Evolutionary conservation across 2,113 vertebrate genomes (phyloP).

Genomic region (Arvicanthis niloticus): DNA sequence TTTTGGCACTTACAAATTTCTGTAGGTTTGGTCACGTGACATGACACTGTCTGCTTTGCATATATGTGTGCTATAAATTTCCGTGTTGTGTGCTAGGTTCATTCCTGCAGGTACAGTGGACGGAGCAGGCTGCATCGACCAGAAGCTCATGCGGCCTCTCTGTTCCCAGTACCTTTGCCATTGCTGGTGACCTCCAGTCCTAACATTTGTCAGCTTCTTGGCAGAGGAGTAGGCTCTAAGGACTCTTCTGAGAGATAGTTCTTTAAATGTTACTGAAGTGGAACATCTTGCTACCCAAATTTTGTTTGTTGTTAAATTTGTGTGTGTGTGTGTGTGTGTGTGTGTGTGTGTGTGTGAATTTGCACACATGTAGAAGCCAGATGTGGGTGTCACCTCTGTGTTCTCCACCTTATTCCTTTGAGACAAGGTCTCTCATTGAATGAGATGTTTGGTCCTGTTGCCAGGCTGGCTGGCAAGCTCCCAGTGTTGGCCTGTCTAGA

Average conservation of each 20-base stretch:
- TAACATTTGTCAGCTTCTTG: not conserved
- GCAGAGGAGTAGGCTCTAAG: not conserved
- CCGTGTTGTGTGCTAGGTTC: not conserved
- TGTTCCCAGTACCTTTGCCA: not conserved
- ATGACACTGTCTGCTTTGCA: not conserved
- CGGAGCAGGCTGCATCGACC: rapidly evolving
- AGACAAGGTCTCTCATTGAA: not conserved
- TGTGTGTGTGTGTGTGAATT: not conserved
- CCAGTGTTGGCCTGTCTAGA: no score
- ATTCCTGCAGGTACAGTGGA: not conserved
- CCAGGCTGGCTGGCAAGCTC: not conserved
- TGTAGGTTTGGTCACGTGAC: not conserved
- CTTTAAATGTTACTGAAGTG: not conserved
- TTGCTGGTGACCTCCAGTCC: not conserved
- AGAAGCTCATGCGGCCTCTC: not conserved
- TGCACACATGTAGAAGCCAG: not conserved
- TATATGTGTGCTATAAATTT: not conserved
- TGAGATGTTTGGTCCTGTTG: not conserved
- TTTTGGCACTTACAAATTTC: not conserved
- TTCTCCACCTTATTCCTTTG: not conserved
- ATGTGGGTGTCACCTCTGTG: not conserved
- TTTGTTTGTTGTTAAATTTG: not conserved
- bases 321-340: not conserved
- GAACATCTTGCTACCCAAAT: not conserved
- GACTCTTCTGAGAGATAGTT: not conserved